Percentiles rank a stretch among this genome's conserved stretches.
These are phyloP conservation scores for Astreopora myriophthalma DNA, from an alignment of 64 coral and sea anemone genomes.

Conservation along the genomic window DNA sequence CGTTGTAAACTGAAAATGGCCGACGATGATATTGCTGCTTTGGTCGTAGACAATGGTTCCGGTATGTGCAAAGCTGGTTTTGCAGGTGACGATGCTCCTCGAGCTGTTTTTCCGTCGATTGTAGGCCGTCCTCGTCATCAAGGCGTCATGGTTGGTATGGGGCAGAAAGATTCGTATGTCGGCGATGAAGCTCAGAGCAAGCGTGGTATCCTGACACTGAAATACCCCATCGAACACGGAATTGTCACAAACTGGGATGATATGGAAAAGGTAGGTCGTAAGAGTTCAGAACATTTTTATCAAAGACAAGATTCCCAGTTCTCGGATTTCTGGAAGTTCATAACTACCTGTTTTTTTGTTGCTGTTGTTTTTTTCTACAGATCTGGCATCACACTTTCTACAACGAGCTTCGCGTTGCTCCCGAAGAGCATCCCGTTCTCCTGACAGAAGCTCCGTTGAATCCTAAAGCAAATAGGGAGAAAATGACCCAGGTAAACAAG, in stretches of 20 bases:
- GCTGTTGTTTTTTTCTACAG: too few relatives aligned
- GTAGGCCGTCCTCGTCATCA: slow-evolving; percentile 73
- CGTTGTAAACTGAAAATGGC: slow-evolving; percentile 59
- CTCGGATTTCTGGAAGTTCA: slow-evolving; percentile 15
- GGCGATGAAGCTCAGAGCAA: slow-evolving; percentile 68
- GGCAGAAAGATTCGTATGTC: slow-evolving; percentile 74
- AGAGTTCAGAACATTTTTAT: neutral
- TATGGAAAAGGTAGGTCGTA: slow-evolving; percentile 66
- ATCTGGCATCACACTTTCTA: slow-evolving; percentile 66
- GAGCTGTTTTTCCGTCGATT: slow-evolving; percentile 83
- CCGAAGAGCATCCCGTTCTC: slow-evolving; percentile 68
- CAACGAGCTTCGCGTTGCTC: slow-evolving; percentile 66
- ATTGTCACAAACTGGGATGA: slow-evolving; percentile 84
- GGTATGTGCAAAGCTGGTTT: slow-evolving; percentile 96
- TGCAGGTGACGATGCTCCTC: slow-evolving; percentile 85
- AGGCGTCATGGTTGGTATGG: slow-evolving; percentile 77
- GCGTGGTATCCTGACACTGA: slow-evolving; percentile 67
- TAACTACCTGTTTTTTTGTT: neutral
- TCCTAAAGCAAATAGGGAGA: slow-evolving; percentile 74
- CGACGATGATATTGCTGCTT: slow-evolving; percentile 87
- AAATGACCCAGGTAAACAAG: slow-evolving; percentile 67
- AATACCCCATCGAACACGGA: slow-evolving; percentile 71
- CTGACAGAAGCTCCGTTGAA: slow-evolving; percentile 72
- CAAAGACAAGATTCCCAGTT: neutral
- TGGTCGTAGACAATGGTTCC: slow-evolving; percentile 90